These are phyloP conservation scores for Ichneumoninae sp. DNA, from an alignment of 2,888 invertebrate species.

Conservation along the genomic window DNA sequence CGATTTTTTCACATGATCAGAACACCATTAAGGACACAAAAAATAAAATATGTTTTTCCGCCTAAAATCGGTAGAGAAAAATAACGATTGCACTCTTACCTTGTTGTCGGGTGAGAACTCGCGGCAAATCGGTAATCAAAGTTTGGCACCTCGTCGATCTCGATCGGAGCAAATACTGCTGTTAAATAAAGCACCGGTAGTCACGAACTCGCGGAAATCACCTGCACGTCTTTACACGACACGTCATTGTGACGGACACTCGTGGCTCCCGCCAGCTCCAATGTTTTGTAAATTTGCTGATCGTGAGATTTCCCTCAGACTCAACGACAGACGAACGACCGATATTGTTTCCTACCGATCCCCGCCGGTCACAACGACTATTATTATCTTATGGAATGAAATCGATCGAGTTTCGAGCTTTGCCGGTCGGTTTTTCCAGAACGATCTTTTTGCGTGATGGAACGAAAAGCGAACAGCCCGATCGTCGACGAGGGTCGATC, in stretches of 20 bases:
- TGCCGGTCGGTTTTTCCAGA: neutral
- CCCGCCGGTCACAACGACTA: neutral
- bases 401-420: conserved; percentile 5
- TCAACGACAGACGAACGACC: neutral
- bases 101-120: conserved; percentile 20
- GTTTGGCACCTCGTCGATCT: conserved; percentile 10
- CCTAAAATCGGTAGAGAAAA: neutral
- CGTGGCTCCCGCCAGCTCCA: conserved; percentile 14
- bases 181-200: conserved; percentile 11
- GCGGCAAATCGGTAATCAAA: conserved; percentile 49
- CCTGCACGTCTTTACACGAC: conserved; percentile 66
- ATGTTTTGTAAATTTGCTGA: neutral
- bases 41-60: neutral
- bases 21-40: neutral
- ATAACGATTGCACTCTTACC: conserved; percentile 37
- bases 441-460: neutral
- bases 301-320: neutral
- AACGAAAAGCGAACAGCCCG: neutral
- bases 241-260: conserved; percentile 59
- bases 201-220: conserved; percentile 56
- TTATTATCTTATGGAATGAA: neutral
- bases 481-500: neutral
- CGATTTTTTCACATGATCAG: neutral
- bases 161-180: conserved; percentile 5
- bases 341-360: neutral